Conservation (phyloP, 2,113 vertebrate genomes). For the Marmota flaviventris region DNA sequence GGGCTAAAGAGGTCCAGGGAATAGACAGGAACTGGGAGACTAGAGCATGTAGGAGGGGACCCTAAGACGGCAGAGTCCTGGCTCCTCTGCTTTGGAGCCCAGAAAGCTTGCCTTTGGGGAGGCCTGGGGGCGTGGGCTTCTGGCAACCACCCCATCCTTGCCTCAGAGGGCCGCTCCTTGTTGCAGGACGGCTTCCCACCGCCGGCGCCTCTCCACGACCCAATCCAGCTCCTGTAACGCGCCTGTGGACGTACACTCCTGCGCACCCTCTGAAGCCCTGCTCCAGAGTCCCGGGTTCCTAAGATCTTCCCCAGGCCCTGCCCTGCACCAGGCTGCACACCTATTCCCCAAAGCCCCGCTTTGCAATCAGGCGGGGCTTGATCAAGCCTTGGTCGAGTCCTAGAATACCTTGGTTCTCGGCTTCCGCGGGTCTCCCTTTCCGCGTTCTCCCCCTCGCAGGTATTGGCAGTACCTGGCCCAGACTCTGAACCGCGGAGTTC, state of each 20-base stretch:
- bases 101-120: background rate
- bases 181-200: background rate
- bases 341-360: background rate
- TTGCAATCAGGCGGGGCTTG: background rate
- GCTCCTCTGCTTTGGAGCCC: too few relatives aligned
- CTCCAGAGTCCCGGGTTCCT: background rate
- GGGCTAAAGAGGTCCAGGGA: background rate
- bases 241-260: background rate
- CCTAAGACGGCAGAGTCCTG: background rate
- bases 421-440: too few relatives aligned
- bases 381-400: too few relatives aligned
- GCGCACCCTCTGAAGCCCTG: background rate
- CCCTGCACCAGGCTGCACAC: too few relatives aligned
- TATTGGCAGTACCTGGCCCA: background rate
- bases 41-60: background rate
- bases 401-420: background rate
- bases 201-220: too few relatives aligned
- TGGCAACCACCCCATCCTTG: background rate
- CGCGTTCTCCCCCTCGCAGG: background rate
- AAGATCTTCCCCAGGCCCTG: too few relatives aligned
- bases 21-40: background rate
- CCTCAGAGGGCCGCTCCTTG: background rate
- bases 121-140: background rate
- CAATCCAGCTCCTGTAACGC: background rate
- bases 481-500: background rate